Evolutionary conservation across 2,113 vertebrate species (phyloP).

Genomic region (Meriones unguiculatus): DNA sequence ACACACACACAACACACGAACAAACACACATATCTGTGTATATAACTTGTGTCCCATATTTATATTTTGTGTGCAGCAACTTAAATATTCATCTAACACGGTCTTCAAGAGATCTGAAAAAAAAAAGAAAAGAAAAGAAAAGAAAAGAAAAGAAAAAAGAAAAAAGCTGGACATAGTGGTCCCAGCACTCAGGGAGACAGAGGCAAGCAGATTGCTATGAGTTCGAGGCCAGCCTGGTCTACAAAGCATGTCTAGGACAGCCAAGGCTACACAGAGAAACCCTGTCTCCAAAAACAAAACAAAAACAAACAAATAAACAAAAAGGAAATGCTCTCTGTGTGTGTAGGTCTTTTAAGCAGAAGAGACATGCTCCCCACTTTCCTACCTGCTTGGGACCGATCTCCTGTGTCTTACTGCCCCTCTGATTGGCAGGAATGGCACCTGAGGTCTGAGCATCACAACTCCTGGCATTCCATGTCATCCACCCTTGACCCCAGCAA

Average conservation of each 20-base stretch:
- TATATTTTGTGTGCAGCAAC: no score
- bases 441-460: accelerated
- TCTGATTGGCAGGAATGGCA: accelerated
- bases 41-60: neutral
- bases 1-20: neutral
- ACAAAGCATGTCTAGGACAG: no score
- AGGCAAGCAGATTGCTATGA: no score
- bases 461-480: accelerated
- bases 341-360: neutral
- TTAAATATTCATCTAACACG: accelerated
- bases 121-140: no score
- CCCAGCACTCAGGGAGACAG: no score
- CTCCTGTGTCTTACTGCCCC: accelerated
- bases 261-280: no score
- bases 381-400: accelerated
- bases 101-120: neutral
- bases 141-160: no score
- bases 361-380: accelerated
- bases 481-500: neutral
- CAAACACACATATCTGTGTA: accelerated
- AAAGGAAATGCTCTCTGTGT: no score
- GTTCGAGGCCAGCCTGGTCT: no score
- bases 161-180: no score
- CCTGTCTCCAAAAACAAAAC: no score
- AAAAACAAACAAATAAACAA: no score